Base-by-base conservation (phyloP, 2,113 vertebrate species). In the Dendrocopos noguchii region DNA sequence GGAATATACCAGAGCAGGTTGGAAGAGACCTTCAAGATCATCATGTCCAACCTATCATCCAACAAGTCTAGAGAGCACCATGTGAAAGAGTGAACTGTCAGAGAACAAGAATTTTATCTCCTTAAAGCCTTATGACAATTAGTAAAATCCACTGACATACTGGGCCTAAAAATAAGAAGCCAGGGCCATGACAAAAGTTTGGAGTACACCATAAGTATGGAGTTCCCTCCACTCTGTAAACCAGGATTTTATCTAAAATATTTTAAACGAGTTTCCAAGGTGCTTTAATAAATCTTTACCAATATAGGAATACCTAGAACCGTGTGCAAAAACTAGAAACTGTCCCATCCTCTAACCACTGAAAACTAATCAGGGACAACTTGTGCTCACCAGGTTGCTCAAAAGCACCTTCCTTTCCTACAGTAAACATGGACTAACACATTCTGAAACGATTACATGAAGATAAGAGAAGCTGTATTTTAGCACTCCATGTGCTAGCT, bases 391-490 rank as follows among this genome's bases (percentile, higher is more conserved):
- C 36, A 73, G 9, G 16, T 31, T 87, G 78, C 17, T 84, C 60
- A 65, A 80, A 81, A 44, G 53, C 1, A 0, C 22, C 14, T 59
- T 76, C 55, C 53, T 59, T 73, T 84, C 74, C 55, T 34, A n/a
- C 10, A 80, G n/a, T 28, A 87, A 90, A 87, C n/a, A 56, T 4
- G 15, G 15, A 46, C 47, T 80, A 71, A 74, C 16, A 82, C 21
- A 50, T 63, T 84, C 50, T 84, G 34, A 84, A 91, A 87, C 19
- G 70, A 75, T n/a, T 10, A 39, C 36, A 39, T 7, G 13, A 84
- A 79, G 84, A 90, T 72, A 92, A 56, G 46, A 46, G 14, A 84
- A 90, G 27, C 19, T 84, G 67, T 66, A 84, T 74, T 87, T 93
- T 18, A 93, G 33, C 34, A 39, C 36, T 39, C 36, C 36, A 70